Evolutionary conservation across 1,140 invertebrate species (phyloP), one percentile per base, ranked within the genome.

Genomic region (Drosophila suzukii): DNA sequence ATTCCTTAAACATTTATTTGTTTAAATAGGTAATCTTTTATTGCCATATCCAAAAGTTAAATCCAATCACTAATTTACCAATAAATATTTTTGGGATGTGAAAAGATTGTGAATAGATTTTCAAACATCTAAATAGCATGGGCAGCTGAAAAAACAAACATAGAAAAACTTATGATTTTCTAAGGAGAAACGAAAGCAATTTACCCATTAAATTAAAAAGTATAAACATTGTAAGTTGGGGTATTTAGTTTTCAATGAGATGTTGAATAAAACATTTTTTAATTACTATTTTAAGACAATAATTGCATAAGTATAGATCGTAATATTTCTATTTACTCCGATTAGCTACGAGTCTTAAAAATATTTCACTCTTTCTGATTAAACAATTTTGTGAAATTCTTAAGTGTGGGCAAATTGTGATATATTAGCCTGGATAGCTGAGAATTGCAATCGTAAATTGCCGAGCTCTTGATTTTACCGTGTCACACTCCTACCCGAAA

Each of bases 101-200:
- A 6, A 7, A 51, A 17, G 15, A 34, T 30, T 30, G 30, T 51
- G n/a, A 24, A 43, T 59, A 24, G 54, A 60, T 60, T 43, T 62
- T 60, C 15, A 60, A 60, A 60, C 17, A 20, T 60, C 39, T 43
- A 43, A 62, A 63, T 58, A 24, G 30, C 15, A 55, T 59, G 36
- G 54, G 8, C 38, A n/a, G 4, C 8, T 61, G 51, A 32, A 34
- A 30, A 61, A 61, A 20, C 36, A 58, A 61, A 56, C 32, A 38
- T 39, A 6, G 8, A 15, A 5, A 0, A 11, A 30, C 54, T 43
- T 63, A 24, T 43, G 38, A 59, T 41, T 41, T 62, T 27, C 27
- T 5, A 4, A 27, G 27, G 27, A 59, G 4, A 59, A 32, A 41
- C 53, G 15, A 59, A 62, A 11, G 54, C 17, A 12, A 10, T 1